Conservation (phyloP, 2,113 vertebrate genomes). For the Platichthys flesus region DNA sequence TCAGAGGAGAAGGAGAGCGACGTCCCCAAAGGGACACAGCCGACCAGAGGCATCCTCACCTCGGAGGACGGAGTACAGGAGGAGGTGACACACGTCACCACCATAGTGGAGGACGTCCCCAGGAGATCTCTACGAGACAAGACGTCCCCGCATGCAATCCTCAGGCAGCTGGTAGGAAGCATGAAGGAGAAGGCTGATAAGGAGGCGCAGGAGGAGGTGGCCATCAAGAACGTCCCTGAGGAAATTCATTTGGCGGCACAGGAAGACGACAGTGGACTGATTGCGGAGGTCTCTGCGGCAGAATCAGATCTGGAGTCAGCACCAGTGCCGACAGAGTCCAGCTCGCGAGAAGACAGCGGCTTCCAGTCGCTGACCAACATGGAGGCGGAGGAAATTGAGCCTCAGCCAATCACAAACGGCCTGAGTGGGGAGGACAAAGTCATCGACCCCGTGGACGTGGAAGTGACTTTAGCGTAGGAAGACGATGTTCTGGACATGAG, state of each 20-base stretch:
- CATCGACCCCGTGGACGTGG: conserved; percentile 54
- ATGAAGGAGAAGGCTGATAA: conserved; percentile 29
- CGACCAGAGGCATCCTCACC: conserved; percentile 15
- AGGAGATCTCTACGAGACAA: conserved; percentile 21
- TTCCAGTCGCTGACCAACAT: conserved; percentile 61
- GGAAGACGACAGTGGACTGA: conserved; percentile 47
- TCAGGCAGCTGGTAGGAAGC: conserved; percentile 51
- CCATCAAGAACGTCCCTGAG: conserved; percentile 18
- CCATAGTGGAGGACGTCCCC: conserved; percentile 25
- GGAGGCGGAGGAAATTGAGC: conserved; percentile 32
- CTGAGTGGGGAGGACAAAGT: conserved; percentile 45
- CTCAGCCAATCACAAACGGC: conserved; percentile 39
- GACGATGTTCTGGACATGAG: conserved; percentile 39
- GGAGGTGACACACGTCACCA: conserved; percentile 57
- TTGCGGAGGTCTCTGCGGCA: conserved; percentile 3
- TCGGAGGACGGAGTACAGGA: conserved; percentile 54
- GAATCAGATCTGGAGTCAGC: conserved; percentile 49
- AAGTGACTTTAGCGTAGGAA: conserved; percentile 50
- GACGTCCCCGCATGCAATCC: conserved; percentile 36
- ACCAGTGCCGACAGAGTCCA: conserved; percentile 24
- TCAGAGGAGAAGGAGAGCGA: neutral
- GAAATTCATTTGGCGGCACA: conserved; percentile 62
- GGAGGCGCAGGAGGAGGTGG: conserved; percentile 30
- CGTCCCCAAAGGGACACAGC: conserved; percentile 67
- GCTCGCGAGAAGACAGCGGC: conserved; percentile 53